phyloP scores from a whole-genome alignment of 2,888 invertebrate genomes.

The Neoascia interrupta region DNA sequence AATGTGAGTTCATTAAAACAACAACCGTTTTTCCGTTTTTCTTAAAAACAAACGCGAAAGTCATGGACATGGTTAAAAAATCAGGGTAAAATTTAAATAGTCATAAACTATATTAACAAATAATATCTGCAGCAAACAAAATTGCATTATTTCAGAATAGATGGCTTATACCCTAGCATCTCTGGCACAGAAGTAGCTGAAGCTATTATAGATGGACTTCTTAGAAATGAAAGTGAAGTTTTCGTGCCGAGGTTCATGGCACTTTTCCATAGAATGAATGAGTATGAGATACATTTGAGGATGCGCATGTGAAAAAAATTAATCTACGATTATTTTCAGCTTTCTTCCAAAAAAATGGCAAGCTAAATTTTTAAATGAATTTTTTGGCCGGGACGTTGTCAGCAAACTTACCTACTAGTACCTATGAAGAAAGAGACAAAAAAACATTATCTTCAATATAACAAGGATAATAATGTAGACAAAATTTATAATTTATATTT shows the following conservation, averaged over 20 bases:
- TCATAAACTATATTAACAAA: not conserved
- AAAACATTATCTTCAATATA: too few relatives aligned
- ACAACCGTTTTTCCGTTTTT: conserved; percentile 77
- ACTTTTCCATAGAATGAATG: not conserved
- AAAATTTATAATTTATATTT: too few relatives aligned
- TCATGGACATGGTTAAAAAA: conserved; percentile 25
- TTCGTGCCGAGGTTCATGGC: conserved; percentile 65
- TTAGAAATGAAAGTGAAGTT: conserved; percentile 71
- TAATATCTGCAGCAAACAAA: not conserved
- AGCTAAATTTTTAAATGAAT: not conserved
- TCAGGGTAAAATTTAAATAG: conserved; percentile 21
- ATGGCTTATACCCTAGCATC: conserved; percentile 66
- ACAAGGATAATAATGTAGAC: too few relatives aligned
- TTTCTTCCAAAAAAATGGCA: conserved; percentile 36
- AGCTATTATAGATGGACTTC: conserved; percentile 72
- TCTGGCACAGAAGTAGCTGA: conserved; percentile 70
- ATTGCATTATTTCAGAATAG: not conserved
- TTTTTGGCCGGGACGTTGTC: not conserved
- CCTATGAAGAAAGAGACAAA: too few relatives aligned
- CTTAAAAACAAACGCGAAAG: conserved; percentile 73
- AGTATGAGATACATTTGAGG: conserved; percentile 9
- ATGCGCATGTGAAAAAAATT: too few relatives aligned
- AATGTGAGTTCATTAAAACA: conserved; percentile 71
- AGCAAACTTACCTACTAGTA: not conserved
- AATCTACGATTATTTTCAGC: not conserved